phyloP scores from a whole-genome alignment of 1,140 invertebrate genomes.

The Platyura marginata region DNA sequence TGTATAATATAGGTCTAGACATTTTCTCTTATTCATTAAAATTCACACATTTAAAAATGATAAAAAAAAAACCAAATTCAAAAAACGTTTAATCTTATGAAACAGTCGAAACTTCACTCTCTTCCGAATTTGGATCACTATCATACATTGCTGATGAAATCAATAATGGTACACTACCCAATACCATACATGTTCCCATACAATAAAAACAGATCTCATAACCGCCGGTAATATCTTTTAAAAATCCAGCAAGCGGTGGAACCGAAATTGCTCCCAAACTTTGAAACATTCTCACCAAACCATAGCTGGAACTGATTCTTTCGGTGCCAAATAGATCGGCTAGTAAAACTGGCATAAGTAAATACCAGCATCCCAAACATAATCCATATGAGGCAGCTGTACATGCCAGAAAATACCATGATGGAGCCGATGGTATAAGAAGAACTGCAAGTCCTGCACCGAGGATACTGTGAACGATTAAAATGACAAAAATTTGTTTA shows the following conservation, averaged over 20 bases:
- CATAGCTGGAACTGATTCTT: slow-evolving; percentile 52
- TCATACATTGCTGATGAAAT: neutral
- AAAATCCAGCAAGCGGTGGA: slow-evolving; percentile 43
- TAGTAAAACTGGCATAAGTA: slow-evolving; percentile 49
- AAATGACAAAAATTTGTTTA: neutral
- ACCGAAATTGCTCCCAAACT: slow-evolving; percentile 52
- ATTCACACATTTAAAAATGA: too few species aligned
- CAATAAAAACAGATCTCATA: slow-evolving; percentile 51
- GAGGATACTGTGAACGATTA: slow-evolving; percentile 32
- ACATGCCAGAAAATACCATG: slow-evolving; percentile 38
- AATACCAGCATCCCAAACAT: slow-evolving; percentile 54
- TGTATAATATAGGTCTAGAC: too few species aligned
- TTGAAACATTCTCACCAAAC: slow-evolving; percentile 53
- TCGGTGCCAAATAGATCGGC: slow-evolving; percentile 53
- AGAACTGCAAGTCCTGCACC: slow-evolving; percentile 45
- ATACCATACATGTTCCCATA: slow-evolving; percentile 50
- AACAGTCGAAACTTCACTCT: neutral
- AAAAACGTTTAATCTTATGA: neutral
- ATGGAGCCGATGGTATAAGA: slow-evolving; percentile 39
- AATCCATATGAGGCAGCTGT: slow-evolving; percentile 43
- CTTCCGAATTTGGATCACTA: neutral
- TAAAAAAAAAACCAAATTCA: neutral
- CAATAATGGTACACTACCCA: neutral
- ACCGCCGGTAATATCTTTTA: slow-evolving; percentile 46
- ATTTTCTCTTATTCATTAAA: too few species aligned